Evolutionary conservation across 1,140 invertebrate genomes (phyloP).

Genomic region (Pseudomyrmex pallidus): DNA sequence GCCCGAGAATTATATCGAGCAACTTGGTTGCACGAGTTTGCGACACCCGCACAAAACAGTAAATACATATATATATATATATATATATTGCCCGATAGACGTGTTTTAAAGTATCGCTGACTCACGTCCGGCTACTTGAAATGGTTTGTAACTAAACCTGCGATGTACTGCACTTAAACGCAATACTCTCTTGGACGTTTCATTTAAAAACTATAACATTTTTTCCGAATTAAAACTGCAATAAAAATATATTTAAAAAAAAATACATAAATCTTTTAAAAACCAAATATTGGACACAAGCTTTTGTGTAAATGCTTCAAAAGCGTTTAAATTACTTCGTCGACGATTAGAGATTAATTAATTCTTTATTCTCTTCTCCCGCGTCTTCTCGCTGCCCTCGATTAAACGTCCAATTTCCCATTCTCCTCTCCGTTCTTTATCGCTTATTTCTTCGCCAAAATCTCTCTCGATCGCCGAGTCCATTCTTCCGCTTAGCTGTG

Average conservation of each 20-base stretch:
- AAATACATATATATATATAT: slow-evolving; percentile 46
- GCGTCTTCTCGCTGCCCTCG: not conserved
- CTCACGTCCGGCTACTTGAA: slow-evolving; percentile 47
- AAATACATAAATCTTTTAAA: too few relatives aligned
- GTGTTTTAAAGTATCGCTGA: slow-evolving; percentile 45
- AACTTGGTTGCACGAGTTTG: slow-evolving; percentile 39
- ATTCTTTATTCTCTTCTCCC: not conserved
- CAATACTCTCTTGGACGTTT: slow-evolving; percentile 20
- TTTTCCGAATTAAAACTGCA: not conserved
- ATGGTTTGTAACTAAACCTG: slow-evolving; percentile 8
- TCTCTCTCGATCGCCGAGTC: slow-evolving; percentile 12
- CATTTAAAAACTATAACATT: not conserved
- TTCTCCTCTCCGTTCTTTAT: slow-evolving; percentile 7
- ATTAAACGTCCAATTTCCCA: not conserved
- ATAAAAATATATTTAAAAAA: not conserved
- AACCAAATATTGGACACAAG: too few relatives aligned
- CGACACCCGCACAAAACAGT: slow-evolving; percentile 34
- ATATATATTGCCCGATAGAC: slow-evolving; percentile 32
- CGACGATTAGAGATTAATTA: not conserved
- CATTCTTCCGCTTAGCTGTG: slow-evolving; percentile 44
- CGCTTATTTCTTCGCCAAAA: slow-evolving; percentile 12
- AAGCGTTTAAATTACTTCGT: too few relatives aligned
- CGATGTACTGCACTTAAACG: slow-evolving; percentile 18
- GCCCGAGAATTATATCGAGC: slow-evolving; percentile 37
- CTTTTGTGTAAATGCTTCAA: too few relatives aligned